Base-by-base conservation (phyloP, 2,113 vertebrate genomes). In the Siphamia tubifer region DNA sequence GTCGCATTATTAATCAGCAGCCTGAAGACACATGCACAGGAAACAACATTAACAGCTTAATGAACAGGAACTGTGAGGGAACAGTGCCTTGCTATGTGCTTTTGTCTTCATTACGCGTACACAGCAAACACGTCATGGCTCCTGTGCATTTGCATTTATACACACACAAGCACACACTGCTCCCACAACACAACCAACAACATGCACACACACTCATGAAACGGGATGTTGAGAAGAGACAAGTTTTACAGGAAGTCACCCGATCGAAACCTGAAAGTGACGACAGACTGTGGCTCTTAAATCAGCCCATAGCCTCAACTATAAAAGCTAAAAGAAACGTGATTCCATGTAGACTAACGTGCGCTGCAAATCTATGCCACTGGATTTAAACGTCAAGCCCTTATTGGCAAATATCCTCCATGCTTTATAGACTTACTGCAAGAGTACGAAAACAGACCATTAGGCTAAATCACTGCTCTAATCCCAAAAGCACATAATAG, bases 1-100 rank as follows among this genome's bases (percentile, higher is more conserved):
- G 64, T 24, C 21, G 48, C 54, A 47, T 82, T 87, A 82, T 88
- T 86, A 90, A 87, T 90, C 67, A 82, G 53, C 51, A 63, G 78
- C 83, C 68, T 71, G 75, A 54, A 83, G 81, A 89, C 77, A 64
- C 38, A 17, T 36, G 62, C 77, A 68, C 79, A 83, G 80, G 85
- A 90, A 88, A 67, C 73, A 40, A 73, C 69, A 76, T 79, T 70
- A 81, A 68, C 43, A 19, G 67, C 77, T 72, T 87, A 77, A 86
- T 82, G 75, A 88, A 68, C 53, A 74, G 80, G 54, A 82, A 74
- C 62, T 70, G 57, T n/a, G 44, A 73, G 64, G 28, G 16, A 70
- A 54, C 60, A n/a, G 32, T 1, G 27, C n/a, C 35, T 19, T 3
- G 4, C 45, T 36, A 13, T 30, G 28, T 23, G 62, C 79, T 65